Base-by-base conservation (phyloP, 2,797 vertebrate genomes). In the Sebastiscus tertius region DNA sequence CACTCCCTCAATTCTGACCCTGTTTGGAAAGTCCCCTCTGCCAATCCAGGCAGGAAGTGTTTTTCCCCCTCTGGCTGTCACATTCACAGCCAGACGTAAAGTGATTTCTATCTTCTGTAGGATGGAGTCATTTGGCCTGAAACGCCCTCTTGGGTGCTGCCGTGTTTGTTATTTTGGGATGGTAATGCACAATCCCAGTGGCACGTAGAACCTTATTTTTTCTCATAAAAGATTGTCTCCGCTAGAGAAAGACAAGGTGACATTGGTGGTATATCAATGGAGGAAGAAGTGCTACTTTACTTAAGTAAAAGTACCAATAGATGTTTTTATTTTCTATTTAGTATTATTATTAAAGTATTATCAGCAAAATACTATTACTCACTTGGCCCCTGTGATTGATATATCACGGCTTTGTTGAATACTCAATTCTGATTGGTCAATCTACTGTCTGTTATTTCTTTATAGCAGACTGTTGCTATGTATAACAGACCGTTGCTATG, bases 91-190 rank as follows among this genome's bases (percentile, higher is more conserved):
- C 79, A 87, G 84, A 93, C 82, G 64, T 75, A 22, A 34, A 80
- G 77, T 52, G 91, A 93, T 94, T 60, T 72, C 46, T 88, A 92
- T 94, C 93, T 91, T 85, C 75, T 84, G 67, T 56, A 78, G 67
- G 82, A 88, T 75, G 68, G 18, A 73, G 67, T 64, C 39, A 80
- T 84, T 76, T 63, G 24, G 22, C 31, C 29, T 26, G 34, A 58
- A 67, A 72, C 9, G 5, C 14, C 39, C 84, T 68, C 46, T 3
- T 31, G 82, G 72, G 79, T 72, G 75, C 63, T 71, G 67, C n/a
- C 2, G 1, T 91, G 90, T 90, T 92, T 88, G 29, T 87, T 86
- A 59, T 90, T 86, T 42, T 86, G 75, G 64, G 74, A 83, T 61
- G 61, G 70, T 34, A 31, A 78, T 71, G 62, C 27, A 67, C 29